Percentiles rank a stretch among this genome's conserved stretches.
Evolutionary conservation across 2,888 invertebrate species (phyloP).

Genomic region (Druceiella hillmani): DNA sequence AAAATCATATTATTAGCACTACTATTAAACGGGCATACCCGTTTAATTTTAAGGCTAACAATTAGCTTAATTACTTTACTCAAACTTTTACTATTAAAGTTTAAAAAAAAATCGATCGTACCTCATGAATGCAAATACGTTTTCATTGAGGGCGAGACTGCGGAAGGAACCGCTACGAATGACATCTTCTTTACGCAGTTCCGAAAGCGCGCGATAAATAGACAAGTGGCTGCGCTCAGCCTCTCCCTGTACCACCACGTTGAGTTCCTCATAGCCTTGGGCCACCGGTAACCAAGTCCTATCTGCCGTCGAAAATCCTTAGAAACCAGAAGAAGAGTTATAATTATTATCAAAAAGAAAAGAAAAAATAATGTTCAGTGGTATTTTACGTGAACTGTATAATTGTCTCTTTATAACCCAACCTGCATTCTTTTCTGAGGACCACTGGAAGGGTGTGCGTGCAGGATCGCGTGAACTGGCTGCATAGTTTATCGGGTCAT

Average conservation of each 20-base stretch:
- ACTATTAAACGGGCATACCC: too few species aligned
- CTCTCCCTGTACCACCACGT: constrained; percentile 50
- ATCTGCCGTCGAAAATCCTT: constrained; percentile 54
- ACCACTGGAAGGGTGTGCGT: constrained; percentile 83
- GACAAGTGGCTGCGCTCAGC: constrained; percentile 51
- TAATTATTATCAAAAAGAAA: too few species aligned
- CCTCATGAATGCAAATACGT: constrained; percentile 55
- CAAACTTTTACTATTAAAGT: neutral
- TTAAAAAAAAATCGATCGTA: constrained; percentile 21
- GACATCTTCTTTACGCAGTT: constrained; percentile 49
- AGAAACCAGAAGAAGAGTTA: constrained; percentile 16
- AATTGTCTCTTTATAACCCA: constrained; percentile 7
- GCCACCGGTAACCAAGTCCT: constrained; percentile 64
- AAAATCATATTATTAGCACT: too few species aligned
- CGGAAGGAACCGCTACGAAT: constrained; percentile 48
- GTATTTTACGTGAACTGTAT: too few species aligned
- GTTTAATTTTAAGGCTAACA: too few species aligned
- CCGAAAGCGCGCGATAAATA: constrained; percentile 44
- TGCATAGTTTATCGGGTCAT: constrained; percentile 54
- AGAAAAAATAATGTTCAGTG: too few species aligned
- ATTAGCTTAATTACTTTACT: neutral
- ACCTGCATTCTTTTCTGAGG: constrained; percentile 53
- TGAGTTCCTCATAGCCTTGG: constrained; percentile 50
- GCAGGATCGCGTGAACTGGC: constrained; percentile 62
- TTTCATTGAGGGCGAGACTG: constrained; percentile 44